Evolutionary conservation across 2,888 invertebrate genomes (phyloP), one percentile per base, ranked within the genome.

Genomic region (Sipunculus nudus): DNA sequence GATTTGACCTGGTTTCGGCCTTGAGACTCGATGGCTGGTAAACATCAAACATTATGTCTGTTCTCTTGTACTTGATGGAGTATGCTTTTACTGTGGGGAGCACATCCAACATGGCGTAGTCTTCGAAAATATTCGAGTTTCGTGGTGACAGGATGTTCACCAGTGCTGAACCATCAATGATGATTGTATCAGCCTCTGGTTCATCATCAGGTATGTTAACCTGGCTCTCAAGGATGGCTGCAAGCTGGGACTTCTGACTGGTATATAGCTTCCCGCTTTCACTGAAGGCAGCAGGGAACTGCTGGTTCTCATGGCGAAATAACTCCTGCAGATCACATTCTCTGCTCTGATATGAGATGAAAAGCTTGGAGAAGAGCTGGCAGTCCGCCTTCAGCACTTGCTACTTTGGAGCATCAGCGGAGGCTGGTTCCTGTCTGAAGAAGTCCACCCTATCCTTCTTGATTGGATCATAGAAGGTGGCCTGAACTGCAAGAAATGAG

Each of bases 241-340:
- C 53, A 26, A 62, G 55, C 23, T 68, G 54, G 19, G 61, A 61
- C 43, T 68, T 65, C 52, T 55, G 53, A 47, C 64, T 46, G 1
- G 52, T 50, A 39, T 59, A 61, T 3, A 64, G 63, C 49, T 58
- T 57, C 21, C 67, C 64, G 26, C 35, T 52, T 49, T 64, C 59
- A 53, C 64, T 53, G 5, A 61, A 35, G 39, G 65, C 43, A 13
- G 67, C 53, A n/a, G 62, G 65, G 32, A 52, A 52, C 23, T 61
- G 56, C 48, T 63, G 65, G 32, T 67, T 67, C 25, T 67, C 67
- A 48, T 61, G 61, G 6, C n/a, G 25, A 49, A 67, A 67, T 49
- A 61, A 59, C n/a, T n/a, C n/a, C n/a, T n/a, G n/a, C n/a, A n/a
- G n/a, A n/a, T n/a, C n/a, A n/a, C n/a, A n/a, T n/a, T n/a, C n/a